Evolutionary conservation across 2,797 vertebrate genomes (phyloP).

Genomic region (Betta splendens): DNA sequence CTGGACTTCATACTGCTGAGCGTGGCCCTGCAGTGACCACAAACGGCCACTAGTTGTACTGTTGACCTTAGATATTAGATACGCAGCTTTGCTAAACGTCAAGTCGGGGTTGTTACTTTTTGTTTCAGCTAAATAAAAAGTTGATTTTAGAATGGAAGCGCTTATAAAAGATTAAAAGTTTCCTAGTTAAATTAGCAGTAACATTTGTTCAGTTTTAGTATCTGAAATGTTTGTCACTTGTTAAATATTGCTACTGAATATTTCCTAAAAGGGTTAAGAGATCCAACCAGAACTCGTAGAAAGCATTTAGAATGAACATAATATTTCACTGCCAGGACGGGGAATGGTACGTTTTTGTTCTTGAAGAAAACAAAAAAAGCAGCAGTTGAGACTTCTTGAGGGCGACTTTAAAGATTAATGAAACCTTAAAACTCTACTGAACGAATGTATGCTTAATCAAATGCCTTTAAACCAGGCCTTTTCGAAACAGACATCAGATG

Average conservation of each 20-base stretch:
- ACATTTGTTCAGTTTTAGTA: conserved; percentile 62
- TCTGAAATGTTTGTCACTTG: conserved; percentile 59
- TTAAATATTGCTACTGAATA: conserved; percentile 71
- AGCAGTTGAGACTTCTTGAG: conserved; percentile 29
- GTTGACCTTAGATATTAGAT: conserved; percentile 58
- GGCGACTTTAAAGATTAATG: conserved; percentile 40
- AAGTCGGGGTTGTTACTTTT: conserved; percentile 49
- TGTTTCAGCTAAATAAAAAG: conserved; percentile 44
- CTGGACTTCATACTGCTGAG: conserved; percentile 68
- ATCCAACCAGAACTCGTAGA: conserved; percentile 34
- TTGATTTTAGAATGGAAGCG: conserved; percentile 25
- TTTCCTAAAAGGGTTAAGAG: conserved; percentile 49
- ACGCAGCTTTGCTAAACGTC: conserved; percentile 63
- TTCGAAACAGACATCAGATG: conserved; percentile 56
- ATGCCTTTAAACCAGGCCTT: conserved; percentile 79
- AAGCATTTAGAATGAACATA: conserved; percentile 43
- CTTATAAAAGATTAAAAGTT: conserved; percentile 32
- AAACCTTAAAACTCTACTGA: conserved; percentile 68
- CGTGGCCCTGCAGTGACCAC: conserved; percentile 62
- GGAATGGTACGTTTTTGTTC: conserved; percentile 45
- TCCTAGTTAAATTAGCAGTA: conserved; percentile 51
- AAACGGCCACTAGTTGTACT: conserved; percentile 62
- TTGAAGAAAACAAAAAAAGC: conserved; percentile 19
- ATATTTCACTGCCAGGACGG: conserved; percentile 69
- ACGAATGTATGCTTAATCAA: conserved; percentile 80